A percentile compares a stretch with the other conserved stretches of the same genome.
phyloP scores from a whole-genome alignment of 2,797 vertebrate species.

The Channa striata region DNA sequence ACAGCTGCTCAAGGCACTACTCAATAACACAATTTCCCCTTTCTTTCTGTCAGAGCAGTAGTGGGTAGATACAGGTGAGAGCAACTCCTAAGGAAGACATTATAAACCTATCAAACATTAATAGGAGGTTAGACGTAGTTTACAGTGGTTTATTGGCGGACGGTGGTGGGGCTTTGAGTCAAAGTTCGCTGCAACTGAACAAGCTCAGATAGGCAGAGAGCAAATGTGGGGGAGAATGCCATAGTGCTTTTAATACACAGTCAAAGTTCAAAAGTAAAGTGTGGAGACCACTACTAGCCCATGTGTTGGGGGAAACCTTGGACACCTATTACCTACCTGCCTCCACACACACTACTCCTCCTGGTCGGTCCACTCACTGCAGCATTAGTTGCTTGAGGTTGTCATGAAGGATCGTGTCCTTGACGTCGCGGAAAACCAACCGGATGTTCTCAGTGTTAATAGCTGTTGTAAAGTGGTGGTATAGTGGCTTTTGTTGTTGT shows the following conservation, averaged over 20 bases:
- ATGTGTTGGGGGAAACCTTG: conserved; percentile 26
- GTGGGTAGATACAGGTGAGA: conserved; percentile 23
- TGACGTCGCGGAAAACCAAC: conserved; percentile 97
- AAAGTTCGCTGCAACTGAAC: conserved; percentile 41
- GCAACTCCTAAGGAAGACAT: conserved; percentile 5
- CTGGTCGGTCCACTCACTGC: conserved; percentile 84
- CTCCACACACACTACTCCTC: neutral
- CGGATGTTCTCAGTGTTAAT: conserved; percentile 99
- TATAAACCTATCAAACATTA: no score
- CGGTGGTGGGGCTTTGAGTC: conserved; percentile 22
- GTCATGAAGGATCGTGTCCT: conserved; percentile 98
- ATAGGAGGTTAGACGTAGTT: conserved; percentile 28
- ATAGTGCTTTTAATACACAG: conserved; percentile 70
- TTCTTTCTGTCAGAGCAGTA: conserved; percentile 45
- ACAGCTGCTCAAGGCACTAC: neutral
- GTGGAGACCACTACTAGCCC: neutral
- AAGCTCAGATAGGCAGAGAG: conserved; percentile 58
- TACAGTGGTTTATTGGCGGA: conserved; percentile 64
- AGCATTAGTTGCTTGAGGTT: conserved; percentile 99
- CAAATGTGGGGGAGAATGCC: conserved; percentile 42
- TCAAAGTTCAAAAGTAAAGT: conserved; percentile 54
- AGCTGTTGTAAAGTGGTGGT: conserved; percentile 99
- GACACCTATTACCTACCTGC: conserved; percentile 5
- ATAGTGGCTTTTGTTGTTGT: conserved; percentile 96
- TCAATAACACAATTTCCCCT: no score